phyloP scores from a whole-genome alignment of 2,888 invertebrate species.

The Drosophila anomalata region DNA sequence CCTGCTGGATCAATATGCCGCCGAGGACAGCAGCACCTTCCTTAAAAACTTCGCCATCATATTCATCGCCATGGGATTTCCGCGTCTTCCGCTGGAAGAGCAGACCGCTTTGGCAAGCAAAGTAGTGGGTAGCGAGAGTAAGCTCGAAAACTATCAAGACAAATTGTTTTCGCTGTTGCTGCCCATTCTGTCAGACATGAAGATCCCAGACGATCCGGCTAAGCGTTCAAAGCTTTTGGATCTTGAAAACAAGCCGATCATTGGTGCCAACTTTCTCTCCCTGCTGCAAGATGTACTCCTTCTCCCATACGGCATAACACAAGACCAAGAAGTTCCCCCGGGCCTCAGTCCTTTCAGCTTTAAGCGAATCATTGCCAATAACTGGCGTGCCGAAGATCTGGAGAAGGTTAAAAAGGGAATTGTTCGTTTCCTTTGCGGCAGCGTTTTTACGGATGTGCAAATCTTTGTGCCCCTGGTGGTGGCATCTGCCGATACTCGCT shows the following conservation, averaged over 20 bases:
- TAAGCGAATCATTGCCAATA: slow-evolving; percentile 90
- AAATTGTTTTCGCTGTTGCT: slow-evolving; percentile 91
- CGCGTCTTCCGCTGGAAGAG: slow-evolving; percentile 89
- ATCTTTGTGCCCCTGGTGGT: slow-evolving; percentile 91
- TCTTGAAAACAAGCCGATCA: slow-evolving; percentile 88
- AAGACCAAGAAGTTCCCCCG: slow-evolving; percentile 86
- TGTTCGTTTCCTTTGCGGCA: slow-evolving; percentile 92
- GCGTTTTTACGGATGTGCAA: slow-evolving; percentile 90
- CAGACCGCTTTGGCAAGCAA: slow-evolving; percentile 90
- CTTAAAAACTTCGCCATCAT: slow-evolving; percentile 96
- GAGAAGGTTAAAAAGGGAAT: slow-evolving; percentile 93
- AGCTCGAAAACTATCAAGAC: slow-evolving; percentile 93
- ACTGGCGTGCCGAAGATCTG: slow-evolving; percentile 90
- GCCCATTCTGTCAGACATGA: slow-evolving; percentile 90
- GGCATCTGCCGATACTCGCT: slow-evolving; percentile 94
- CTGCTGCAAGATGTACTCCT: slow-evolving; percentile 93
- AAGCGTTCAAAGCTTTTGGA: slow-evolving; percentile 88
- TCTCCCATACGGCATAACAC: slow-evolving; percentile 87
- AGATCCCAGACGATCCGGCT: slow-evolving; percentile 86
- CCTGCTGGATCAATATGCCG: slow-evolving; percentile 91
- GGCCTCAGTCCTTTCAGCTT: slow-evolving; percentile 91
- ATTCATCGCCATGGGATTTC: slow-evolving; percentile 96
- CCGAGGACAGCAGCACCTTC: slow-evolving; percentile 87
- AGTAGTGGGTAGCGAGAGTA: slow-evolving; percentile 91
- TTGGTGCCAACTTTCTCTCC: slow-evolving; percentile 86